Percentiles rank a stretch among this genome's conserved stretches.
phyloP scores from a whole-genome alignment of 2,888 invertebrate genomes.

The Ormyrus nitidulus region DNA sequence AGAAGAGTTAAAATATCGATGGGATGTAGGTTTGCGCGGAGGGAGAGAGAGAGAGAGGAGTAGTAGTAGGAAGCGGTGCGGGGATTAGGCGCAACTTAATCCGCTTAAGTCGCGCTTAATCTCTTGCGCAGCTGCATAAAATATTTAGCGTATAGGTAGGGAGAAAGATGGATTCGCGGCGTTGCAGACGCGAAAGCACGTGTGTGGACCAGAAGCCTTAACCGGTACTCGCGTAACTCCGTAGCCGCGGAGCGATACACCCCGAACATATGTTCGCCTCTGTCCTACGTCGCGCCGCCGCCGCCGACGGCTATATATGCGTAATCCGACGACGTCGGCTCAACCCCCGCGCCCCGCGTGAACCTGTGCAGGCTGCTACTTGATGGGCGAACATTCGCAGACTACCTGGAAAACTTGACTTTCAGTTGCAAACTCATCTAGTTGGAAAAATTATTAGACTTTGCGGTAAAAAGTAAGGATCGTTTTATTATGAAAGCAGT shows the following conservation, averaged over 20 bases:
- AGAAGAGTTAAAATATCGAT: constrained; percentile 50
- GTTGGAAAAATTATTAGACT: too few relatives aligned
- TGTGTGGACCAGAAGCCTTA: constrained; percentile 63
- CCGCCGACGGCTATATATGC: neutral
- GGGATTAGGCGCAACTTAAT: constrained; percentile 63
- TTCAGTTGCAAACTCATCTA: too few relatives aligned
- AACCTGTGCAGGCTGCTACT: too few relatives aligned
- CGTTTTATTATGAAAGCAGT: too few relatives aligned
- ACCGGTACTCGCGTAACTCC: constrained; percentile 65
- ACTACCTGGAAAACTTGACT: too few relatives aligned
- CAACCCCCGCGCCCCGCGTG: neutral
- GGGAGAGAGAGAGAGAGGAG: neutral
- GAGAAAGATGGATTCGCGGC: neutral
- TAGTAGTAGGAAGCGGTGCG: neutral
- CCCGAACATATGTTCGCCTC: constrained; percentile 71
- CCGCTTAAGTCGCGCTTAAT: constrained; percentile 67
- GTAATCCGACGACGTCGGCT: neutral
- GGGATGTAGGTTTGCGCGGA: neutral
- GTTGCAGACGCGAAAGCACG: neutral
- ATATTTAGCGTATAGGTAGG: constrained; percentile 67
- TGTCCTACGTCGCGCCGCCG: neutral
- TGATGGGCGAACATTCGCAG: too few relatives aligned
- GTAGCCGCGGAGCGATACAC: constrained; percentile 71
- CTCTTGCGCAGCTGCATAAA: constrained; percentile 71
- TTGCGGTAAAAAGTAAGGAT: too few relatives aligned